Evolutionary conservation across 2,888 invertebrate species (phyloP), one percentile per base, ranked within the genome.

Genomic region (Thelaira solivaga): DNA sequence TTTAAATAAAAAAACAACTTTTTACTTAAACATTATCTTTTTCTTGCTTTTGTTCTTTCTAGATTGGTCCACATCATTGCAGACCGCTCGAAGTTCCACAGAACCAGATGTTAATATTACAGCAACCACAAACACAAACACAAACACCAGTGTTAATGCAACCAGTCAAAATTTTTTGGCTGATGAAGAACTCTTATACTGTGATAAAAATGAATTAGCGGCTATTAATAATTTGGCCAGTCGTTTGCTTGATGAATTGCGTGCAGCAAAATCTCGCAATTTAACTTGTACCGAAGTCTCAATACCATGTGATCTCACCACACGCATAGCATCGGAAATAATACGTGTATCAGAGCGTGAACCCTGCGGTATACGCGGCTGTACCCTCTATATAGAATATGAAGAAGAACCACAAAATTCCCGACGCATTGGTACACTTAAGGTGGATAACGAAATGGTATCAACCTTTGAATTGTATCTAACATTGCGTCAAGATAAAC

Each of bases 221-320:
- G 84, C 83, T 18, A 82, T 85, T 2, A 76, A 80, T 22, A 83
- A 83, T 47, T 83, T 86, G 34, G 85, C 86, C 29, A 47, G 79
- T 65, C 83, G 83, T 8, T 36, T 86, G 81, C 83, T 87, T 61
- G 84, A 85, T 76, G 85, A 86, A 77, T 81, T 86, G 83, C 85
- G 86, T 71, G 86, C 85, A 72, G 86, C 86, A 18, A 86, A 86
- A 78, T 83, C 85, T 4, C 85, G 86, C 18, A 87, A 86, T 71
- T 81, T 86, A 80, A 83, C 85, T 29, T 86, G 86, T 83, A 87
- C 86, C 62, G 86, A 86, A 82, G 86, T 86, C 80, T 86, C 87
- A 82, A 82, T 86, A 84, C 86, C 86, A 83, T 86, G 87, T 85
- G 86, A 87, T 86, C 87, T 86, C 85, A 86, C 85, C 80, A 82